These are phyloP conservation scores for Cordilura impudica DNA, from an alignment of 2,888 invertebrate genomes.

Conservation along the genomic window DNA sequence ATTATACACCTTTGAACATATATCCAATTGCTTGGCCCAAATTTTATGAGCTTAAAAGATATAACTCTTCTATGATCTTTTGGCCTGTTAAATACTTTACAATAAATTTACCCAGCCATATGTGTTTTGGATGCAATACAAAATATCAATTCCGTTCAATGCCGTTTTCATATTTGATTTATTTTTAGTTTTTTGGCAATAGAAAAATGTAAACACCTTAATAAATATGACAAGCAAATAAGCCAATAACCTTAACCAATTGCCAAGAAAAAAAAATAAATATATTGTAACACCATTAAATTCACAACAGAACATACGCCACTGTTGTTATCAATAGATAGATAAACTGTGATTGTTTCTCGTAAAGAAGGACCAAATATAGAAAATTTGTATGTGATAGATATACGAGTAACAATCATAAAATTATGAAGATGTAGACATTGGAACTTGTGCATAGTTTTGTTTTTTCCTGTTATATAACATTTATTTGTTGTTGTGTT, in stretches of 20 bases:
- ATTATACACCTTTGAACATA: too few species aligned
- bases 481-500: not conserved
- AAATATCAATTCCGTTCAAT: constrained; percentile 45
- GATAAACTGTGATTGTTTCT: not conserved
- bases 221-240: constrained; percentile 53
- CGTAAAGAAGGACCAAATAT: not conserved
- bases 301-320: constrained; percentile 9
- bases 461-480: constrained; percentile 55
- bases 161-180: constrained; percentile 54
- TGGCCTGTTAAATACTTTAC: not conserved
- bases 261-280: constrained; percentile 26
- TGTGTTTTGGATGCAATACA: constrained; percentile 31
- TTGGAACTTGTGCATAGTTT: constrained; percentile 2
- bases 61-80: not conserved
- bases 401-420: constrained; percentile 41
- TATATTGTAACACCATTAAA: not conserved
- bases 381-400: not conserved
- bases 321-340: constrained; percentile 6
- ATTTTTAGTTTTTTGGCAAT: constrained; percentile 50
- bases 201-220: constrained; percentile 57
- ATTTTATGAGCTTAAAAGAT: too few species aligned
- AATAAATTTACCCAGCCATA: not conserved
- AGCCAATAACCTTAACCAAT: constrained; percentile 58
- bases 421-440: constrained; percentile 57
- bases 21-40: too few species aligned